Evolutionary conservation across 2,888 invertebrate genomes (phyloP), one percentile per base, ranked within the genome.

Genomic region (Diarsia brunnea): DNA sequence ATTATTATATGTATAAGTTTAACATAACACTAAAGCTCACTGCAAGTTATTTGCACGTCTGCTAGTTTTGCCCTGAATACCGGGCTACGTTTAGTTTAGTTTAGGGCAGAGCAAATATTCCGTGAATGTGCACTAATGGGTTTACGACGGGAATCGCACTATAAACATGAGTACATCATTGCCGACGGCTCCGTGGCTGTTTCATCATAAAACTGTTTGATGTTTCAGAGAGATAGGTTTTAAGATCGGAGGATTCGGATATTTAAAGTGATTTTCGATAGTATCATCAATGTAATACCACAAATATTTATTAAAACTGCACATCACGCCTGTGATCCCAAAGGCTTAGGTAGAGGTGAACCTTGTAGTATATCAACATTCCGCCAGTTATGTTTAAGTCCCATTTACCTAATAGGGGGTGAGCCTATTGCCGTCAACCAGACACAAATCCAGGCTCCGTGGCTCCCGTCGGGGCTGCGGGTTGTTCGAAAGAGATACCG

Each of bases 1-100:
- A 75, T 27, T 67, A 12, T 68, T 60, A 43, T 53, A 43, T 53
- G 45, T 66, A 43, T 53, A 78, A 67, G 60, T 73, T 67, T 53
- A 72, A 60, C 47, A 75, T 63, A 81, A 68, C 63, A 79, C 66
- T 51, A 61, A 55, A 51, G 63, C 43, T 24, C 45, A 55, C 2
- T 63, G 66, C 64, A 69, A 83, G 58, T 74, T 78, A 75, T 75
- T 73, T 83, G 55, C 53, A 64, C 24, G 45, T 78, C 47, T 75
- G 73, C 73, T 79, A 65, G 63, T 82, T 78, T 75, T 72, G 84
- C 31, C 61, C 84, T 69, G 53, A 74, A 85, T 85, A 73, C 83
- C 86, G 31, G 19, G 82, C 73, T 81, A 67, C 27, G 71, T 77
- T 72, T 74, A 76, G 74, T 77, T 72, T 73, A 76, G 72, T 81